Evolutionary conservation across 2,797 vertebrate species (phyloP).

Genomic region (Pseudotriccus pelzelni): DNA sequence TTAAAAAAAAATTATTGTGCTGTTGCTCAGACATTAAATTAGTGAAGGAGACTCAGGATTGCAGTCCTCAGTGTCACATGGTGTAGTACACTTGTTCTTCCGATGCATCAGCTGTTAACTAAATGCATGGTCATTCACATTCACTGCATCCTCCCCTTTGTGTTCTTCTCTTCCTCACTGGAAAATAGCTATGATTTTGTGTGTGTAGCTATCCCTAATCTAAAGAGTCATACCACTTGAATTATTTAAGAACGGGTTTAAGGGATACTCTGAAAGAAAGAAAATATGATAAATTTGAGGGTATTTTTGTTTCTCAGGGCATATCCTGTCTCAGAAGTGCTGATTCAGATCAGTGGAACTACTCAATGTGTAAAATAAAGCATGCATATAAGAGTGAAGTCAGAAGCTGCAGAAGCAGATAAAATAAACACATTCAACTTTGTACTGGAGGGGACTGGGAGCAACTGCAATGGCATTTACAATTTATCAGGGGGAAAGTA

Average conservation of each 20-base stretch:
- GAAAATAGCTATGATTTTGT: neutral
- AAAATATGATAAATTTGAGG: neutral
- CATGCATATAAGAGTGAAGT: neutral
- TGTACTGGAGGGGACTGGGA: neutral
- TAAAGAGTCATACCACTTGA: neutral
- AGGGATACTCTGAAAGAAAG: neutral
- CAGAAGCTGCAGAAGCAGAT: neutral
- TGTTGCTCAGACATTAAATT: neutral
- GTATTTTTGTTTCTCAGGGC: neutral
- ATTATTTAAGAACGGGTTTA: neutral
- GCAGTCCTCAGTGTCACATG: neutral
- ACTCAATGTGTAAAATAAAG: neutral
- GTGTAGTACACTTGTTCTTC: accelerated
- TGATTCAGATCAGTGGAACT: neutral
- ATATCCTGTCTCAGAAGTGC: neutral
- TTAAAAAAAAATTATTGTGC: neutral
- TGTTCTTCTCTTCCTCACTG: neutral
- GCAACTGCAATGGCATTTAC: neutral
- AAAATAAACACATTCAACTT: neutral
- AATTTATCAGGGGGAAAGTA: neutral
- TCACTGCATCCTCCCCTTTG: neutral
- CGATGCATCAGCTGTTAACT: neutral
- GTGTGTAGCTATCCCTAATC: neutral
- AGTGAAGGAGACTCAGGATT: neutral
- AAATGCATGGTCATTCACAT: neutral